Percentiles rank a stretch among this genome's conserved stretches.
phyloP scores from a whole-genome alignment of 2,113 vertebrate genomes.

The Cyprinodon variegatus region DNA sequence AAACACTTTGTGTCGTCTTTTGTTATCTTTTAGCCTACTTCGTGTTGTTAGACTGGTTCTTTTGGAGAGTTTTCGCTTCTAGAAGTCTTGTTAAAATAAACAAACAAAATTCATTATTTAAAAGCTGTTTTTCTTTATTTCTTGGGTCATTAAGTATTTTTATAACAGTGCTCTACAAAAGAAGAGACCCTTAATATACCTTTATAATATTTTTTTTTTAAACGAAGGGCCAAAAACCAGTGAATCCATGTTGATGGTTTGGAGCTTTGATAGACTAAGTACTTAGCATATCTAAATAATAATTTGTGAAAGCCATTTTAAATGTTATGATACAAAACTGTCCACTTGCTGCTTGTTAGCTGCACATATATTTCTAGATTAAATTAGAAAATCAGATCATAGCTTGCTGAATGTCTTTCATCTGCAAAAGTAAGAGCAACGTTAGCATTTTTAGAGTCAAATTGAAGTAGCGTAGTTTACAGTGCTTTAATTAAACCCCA shows the following conservation, averaged over 20 bases:
- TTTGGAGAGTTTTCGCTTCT: no score
- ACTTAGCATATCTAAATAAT: neutral
- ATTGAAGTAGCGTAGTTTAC: slow-evolving; percentile 11
- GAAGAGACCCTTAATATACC: neutral
- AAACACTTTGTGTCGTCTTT: no score
- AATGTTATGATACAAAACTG: neutral
- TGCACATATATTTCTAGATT: neutral
- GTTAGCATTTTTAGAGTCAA: slow-evolving; percentile 22
- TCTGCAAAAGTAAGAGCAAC: neutral
- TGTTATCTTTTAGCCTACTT: no score
- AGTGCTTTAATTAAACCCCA: slow-evolving; percentile 11
- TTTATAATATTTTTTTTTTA: neutral
- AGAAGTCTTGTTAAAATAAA: no score
- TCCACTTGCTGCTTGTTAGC: neutral
- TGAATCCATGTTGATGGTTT: neutral
- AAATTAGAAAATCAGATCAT: neutral
- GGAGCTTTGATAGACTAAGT: neutral
- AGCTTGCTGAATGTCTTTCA: slow-evolving; percentile 7
- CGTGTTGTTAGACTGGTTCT: no score
- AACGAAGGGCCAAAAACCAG: no score
- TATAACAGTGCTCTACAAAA: neutral
- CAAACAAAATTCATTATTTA: neutral
- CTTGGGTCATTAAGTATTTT: neutral
- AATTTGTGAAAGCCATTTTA: neutral
- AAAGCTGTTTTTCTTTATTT: neutral